Evolutionary conservation across 2,888 invertebrate species (phyloP), one percentile per base, ranked within the genome.

Genomic region (Ennomos erosarius): DNA sequence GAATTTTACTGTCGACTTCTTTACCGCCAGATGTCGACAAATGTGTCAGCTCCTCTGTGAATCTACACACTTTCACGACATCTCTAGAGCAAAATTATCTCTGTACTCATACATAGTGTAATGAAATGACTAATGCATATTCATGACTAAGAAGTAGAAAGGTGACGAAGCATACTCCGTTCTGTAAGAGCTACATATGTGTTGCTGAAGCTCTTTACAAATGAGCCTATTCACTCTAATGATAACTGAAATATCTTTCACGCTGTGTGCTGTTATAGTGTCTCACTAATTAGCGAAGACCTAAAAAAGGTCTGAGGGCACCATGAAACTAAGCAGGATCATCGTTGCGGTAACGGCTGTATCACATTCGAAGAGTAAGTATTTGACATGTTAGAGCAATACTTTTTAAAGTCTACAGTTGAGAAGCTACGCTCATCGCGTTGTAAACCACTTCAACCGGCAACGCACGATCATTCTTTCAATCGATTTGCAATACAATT

Each of bases 41-140:
- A 38, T 55, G 48, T 48, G 49, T 55, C 48, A 49, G 48, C 33
- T 38, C 13, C 34, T 48, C 42, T 11, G 42, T 4, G 33, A 13
- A 13, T n/a, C 36, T 54, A 12, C 48, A 46, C 37, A 36, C 37
- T 48, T 47, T 47, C 35, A 42, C 40, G n/a, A 26, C 26, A 26
- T 26, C 26, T 26, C 6, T 26, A 26, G 26, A 6, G 26, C 26
- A 26, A 26, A 26, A 5, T 26, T 26, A 26, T 26, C 6, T 26
- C 26, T 26, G 12, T 26, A n/a, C 26, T 5, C 16, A 26, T 34
- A 12, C 33, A 53, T 75, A 72, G 64, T 75, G 61, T 76, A 77
- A 76, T 76, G 70, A 73, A 77, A 76, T 76, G 70, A 73, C 71
- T 79, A 76, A 79, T 81, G 77, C 75, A 75, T 80, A 79, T 82